Percentiles rank a stretch among this genome's conserved stretches.
These are phyloP conservation scores for Sphyrna mokarran DNA, from an alignment of 2,113 vertebrate genomes.

Conservation along the genomic window DNA sequence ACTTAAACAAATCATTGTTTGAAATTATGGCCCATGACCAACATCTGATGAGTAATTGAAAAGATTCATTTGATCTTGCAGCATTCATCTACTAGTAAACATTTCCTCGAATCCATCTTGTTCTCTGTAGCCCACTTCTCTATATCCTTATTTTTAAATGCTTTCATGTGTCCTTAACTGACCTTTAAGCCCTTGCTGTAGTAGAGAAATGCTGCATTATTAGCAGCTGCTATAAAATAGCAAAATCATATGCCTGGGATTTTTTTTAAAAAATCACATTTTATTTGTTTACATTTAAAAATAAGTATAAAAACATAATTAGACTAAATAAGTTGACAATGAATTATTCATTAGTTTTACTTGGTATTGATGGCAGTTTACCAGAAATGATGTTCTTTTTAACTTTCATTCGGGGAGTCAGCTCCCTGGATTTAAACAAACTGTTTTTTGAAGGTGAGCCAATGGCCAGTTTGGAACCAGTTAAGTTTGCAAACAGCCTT, in stretches of 20 bases:
- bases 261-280: background rate
- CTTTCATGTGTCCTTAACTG: background rate
- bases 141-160: background rate
- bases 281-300: slow-evolving; percentile 19
- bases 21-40: background rate
- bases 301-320: slow-evolving; percentile 8
- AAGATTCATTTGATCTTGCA: background rate
- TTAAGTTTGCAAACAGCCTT: slow-evolving; percentile 67
- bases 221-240: background rate
- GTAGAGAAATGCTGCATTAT: background rate
- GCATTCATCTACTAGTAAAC: background rate
- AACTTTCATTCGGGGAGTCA: background rate
- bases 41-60: background rate
- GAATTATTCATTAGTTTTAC: slow-evolving; percentile 18
- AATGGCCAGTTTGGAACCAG: slow-evolving; percentile 11
- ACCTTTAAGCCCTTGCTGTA: background rate
- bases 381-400: background rate
- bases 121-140: background rate
- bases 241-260: background rate
- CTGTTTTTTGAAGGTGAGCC: background rate
- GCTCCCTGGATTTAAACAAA: slow-evolving; percentile 27
- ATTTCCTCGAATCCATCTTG: background rate
- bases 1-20: background rate
- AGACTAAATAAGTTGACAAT: background rate
- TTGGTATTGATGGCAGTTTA: slow-evolving; percentile 7